Conservation (phyloP, 2,888 invertebrate species). For the Silvanus unidentatus region DNA sequence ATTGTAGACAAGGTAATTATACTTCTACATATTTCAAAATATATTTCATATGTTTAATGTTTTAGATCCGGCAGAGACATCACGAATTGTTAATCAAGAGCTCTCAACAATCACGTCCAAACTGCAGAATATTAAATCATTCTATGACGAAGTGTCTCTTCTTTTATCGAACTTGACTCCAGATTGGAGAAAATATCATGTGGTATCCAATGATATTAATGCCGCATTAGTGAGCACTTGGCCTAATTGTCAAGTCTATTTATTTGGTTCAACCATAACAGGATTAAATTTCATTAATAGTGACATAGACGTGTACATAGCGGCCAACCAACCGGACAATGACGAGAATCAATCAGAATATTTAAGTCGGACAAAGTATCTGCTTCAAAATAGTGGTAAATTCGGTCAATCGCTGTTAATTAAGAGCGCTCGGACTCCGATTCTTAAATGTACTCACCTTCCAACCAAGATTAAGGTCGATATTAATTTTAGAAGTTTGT, state of each 20-base stretch:
- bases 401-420: constrained; percentile 60
- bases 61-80: too few relatives aligned
- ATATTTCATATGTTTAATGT: constrained; percentile 14
- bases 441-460: constrained; percentile 65
- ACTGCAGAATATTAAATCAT: too few relatives aligned
- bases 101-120: too few relatives aligned
- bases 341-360: constrained; percentile 22
- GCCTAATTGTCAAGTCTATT: constrained; percentile 45
- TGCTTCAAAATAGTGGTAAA: constrained; percentile 26
- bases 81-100: too few relatives aligned
- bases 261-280: constrained; percentile 71
- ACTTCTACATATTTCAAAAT: not conserved
- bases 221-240: constrained; percentile 40
- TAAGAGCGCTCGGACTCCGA: constrained; percentile 69
- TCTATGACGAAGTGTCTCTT: constrained; percentile 44
- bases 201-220: constrained; percentile 48
- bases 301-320: constrained; percentile 67
- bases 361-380: constrained; percentile 24
- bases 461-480: constrained; percentile 62
- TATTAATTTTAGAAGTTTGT: constrained; percentile 64
- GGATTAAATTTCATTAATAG: constrained; percentile 64
- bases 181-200: constrained; percentile 27
- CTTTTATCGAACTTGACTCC: constrained; percentile 43
- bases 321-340: constrained; percentile 41
- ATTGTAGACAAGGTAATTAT: constrained; percentile 11